A percentile compares a stretch with the other conserved stretches of the same genome.
Conservation (phyloP, 2,113 vertebrate genomes). For the Oreochromis niloticus region DNA sequence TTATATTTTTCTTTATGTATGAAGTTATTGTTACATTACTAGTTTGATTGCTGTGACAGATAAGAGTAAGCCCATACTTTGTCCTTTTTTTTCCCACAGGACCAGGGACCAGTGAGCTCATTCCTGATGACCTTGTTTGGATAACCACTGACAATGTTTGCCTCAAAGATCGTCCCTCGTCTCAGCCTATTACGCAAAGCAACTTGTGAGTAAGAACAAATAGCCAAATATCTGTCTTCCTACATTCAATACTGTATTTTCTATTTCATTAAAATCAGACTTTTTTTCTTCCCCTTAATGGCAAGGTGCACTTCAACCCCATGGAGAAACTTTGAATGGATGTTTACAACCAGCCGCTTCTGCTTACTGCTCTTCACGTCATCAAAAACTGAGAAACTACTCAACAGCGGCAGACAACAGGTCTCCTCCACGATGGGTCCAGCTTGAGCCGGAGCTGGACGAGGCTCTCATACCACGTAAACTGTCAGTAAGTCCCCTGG, state of each 20-base stretch:
- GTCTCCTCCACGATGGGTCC: conserved; percentile 63
- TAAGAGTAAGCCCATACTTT: neutral
- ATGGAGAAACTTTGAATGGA: conserved; percentile 28
- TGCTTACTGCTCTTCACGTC: conserved; percentile 1
- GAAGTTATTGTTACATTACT: neutral
- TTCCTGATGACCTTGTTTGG: conserved; percentile 33
- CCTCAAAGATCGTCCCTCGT: conserved; percentile 46
- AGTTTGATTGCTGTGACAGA: neutral
- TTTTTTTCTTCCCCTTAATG: neutral
- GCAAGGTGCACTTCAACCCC: conserved; percentile 49
- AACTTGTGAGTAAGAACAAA: conserved; percentile 46
- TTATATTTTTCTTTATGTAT: neutral
- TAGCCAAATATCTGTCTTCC: neutral
- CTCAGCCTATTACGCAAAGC: conserved; percentile 50
- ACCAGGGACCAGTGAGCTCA: neutral
- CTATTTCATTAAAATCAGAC: neutral
- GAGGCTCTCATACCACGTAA: conserved; percentile 86
- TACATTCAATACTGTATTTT: neutral
- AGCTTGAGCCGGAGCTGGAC: conserved; percentile 80
- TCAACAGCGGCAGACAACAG: conserved; percentile 68
- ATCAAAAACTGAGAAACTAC: conserved; percentile 48
- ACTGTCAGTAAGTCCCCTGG: conserved; percentile 86
- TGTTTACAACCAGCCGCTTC: neutral
- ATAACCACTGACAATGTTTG: conserved; percentile 58
- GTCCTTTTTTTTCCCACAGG: neutral